These are phyloP conservation scores for Callorhinus ursinus DNA, from an alignment of 2,113 vertebrate species.

Conservation along the genomic window DNA sequence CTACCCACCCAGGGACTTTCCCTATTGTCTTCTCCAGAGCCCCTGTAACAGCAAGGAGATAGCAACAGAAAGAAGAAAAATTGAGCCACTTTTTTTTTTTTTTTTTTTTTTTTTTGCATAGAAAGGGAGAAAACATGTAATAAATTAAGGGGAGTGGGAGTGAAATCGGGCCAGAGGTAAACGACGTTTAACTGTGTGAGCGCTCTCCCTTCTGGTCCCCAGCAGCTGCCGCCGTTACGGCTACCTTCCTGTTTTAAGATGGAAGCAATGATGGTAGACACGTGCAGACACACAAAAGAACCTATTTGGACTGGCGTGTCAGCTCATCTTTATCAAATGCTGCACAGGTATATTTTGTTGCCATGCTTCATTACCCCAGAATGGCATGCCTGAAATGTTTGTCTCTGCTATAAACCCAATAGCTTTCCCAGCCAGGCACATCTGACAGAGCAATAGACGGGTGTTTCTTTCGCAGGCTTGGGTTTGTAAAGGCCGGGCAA, in stretches of 20 bases:
- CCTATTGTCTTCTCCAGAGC: conserved; percentile 84
- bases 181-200: conserved; percentile 91
- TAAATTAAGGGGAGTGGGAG: conserved; percentile 90
- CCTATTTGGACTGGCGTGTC: conserved; percentile 99
- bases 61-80: conserved; percentile 92
- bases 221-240: conserved; percentile 90
- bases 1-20: conserved; percentile 83
- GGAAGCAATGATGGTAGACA: conserved; percentile 94
- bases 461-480: conserved; percentile 82
- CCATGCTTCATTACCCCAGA: conserved; percentile 99
- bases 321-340: conserved; percentile 99
- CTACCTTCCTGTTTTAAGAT: conserved; percentile 88
- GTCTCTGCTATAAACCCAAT: conserved; percentile 92
- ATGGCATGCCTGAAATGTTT: conserved; percentile 99
- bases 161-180: conserved; percentile 93
- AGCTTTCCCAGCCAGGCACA: conserved; percentile 86
- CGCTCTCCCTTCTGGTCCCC: conserved; percentile 89
- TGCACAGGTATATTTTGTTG: conserved; percentile 99
- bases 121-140: conserved; percentile 87
- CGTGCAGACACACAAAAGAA: conserved; percentile 95
- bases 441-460: conserved; percentile 89
- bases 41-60: conserved; percentile 85
- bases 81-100: conserved; percentile 82
- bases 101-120: conserved; percentile 89
- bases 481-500: conserved; percentile 84